Base-by-base conservation (phyloP, 2,113 vertebrate species). In the Myiozetetes cayanensis region DNA sequence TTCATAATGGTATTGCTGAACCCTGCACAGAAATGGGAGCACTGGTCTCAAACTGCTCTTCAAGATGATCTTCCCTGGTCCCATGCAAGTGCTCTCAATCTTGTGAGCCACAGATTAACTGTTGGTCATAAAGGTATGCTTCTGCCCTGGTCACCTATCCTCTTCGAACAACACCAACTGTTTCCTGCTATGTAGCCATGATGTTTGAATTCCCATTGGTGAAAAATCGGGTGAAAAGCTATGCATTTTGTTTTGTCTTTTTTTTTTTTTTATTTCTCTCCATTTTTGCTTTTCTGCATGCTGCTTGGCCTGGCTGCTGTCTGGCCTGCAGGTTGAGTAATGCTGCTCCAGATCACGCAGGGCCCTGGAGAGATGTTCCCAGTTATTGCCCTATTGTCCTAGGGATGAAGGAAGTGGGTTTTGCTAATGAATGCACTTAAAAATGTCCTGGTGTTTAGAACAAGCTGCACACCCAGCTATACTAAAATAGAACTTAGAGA, bases 351-450 rank as follows among this genome's bases (percentile, higher is more conserved):
- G 58, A 58, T 62, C 61, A 85, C 8, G 3, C n/a, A 75, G 52
- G 16, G 37, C 74, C 65, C 65, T 81, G 72, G 65, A 71, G 87
- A 90, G 44, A 72, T 65, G 53, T 78, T 91, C 84, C 31, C 46
- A 22, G 87, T 89, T 89, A 95, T 70, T 94, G 41, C 37, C 76
- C 56, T 94, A 53, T 93, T 96, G 92, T 92, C 79, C 79, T 25
- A 78, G 49, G 39, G 68, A 74, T 72, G 73, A 90, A 75, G 47
- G 49, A 94, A 86, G 58, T 85, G 79, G 81, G 49, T 92, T 89
- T 83, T 90, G 53, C 19, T 96, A 49, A 46, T 74, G 68, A 90
- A 49, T 77, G 41, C 31, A 35, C 18, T 46, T 44, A 33, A 88
- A 92, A 90, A 61, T 44, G 30, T 85, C 68, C 2, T 27, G 25